These are phyloP conservation scores for Sarcophaga subvicina DNA, from an alignment of 2,888 invertebrate genomes.

Conservation along the genomic window DNA sequence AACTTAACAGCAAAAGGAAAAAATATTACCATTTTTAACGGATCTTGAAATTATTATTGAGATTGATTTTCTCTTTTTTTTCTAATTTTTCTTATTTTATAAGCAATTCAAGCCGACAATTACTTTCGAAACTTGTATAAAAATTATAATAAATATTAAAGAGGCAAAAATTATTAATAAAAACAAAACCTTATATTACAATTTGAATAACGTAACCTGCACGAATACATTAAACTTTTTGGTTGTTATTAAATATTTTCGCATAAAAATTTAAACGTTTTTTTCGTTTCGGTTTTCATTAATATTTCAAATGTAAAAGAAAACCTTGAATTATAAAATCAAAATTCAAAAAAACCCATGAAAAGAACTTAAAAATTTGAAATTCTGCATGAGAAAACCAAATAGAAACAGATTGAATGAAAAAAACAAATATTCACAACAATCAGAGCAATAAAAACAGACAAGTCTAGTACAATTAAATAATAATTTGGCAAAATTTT, in stretches of 20 bases:
- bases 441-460: slow-evolving; percentile 53
- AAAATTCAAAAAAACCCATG: too few relatives aligned
- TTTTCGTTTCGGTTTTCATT: too few relatives aligned
- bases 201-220: slow-evolving; percentile 5
- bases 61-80: slow-evolving; percentile 48
- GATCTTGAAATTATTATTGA: background rate
- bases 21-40: background rate
- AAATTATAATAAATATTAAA: slow-evolving; percentile 30
- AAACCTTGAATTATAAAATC: background rate
- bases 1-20: background rate
- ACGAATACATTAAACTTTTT: background rate
- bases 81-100: background rate
- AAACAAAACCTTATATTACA: slow-evolving; percentile 27
- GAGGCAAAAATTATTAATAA: slow-evolving; percentile 4
- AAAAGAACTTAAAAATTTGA: background rate
- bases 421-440: slow-evolving; percentile 50
- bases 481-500: slow-evolving; percentile 55
- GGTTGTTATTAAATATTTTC: background rate
- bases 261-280: background rate
- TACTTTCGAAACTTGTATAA: slow-evolving; percentile 44
- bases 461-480: slow-evolving; percentile 38
- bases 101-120: slow-evolving; percentile 23
- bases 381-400: background rate
- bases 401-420: too few relatives aligned
- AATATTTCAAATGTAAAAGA: background rate